Evolutionary conservation across 2,113 vertebrate species (phyloP), one percentile per base, ranked within the genome.

Genomic region (Chaetorhynchus papuensis): DNA sequence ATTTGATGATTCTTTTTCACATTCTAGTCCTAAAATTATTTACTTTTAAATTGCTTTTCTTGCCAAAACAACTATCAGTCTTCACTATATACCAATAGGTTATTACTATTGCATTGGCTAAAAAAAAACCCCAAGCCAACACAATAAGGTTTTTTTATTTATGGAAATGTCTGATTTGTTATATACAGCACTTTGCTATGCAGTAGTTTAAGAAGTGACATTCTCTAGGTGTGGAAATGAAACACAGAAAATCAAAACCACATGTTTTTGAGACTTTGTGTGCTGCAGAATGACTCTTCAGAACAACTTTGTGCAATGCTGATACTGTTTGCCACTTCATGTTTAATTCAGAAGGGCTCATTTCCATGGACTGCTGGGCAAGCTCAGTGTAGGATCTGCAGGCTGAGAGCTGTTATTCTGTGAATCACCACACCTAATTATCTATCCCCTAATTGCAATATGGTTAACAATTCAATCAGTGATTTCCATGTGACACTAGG

Each of bases 321-420:
- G 42, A 17, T 64, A 27, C 20, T 1, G 0, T 85, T 85, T 83
- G 24, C 31, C 0, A 0, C 50, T 87, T 72, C 3, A 0, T 11
- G 22, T 39, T 61, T 45, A 17, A 26, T 69, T 69, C 24, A 23
- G 50, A 61, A 60, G 33, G 37, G 23, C 19, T 86, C 12, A 18
- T 50, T 89, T 42, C 44, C 49, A 7, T 17, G n/a, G n/a, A 11
- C 42, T 19, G 8, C 50, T 75, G 47, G 59, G 37, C 59, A 77
- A 74, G 66, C 61, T 95, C 41, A 18, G 39, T 44, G 44, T 37
- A 77, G 35, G 28, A 30, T 52, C 75, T 83, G 49, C 31, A 72
- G 42, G 53, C 30, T 2, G 12, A 87, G 33, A 28, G 68, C 57
- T 69, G 50, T 66, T 44, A 6, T 31, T 87, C 33, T 69, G 0